Percentiles rank a stretch among this genome's conserved stretches.
Evolutionary conservation across 1,140 invertebrate species (phyloP).

Genomic region (Popillia japonica): DNA sequence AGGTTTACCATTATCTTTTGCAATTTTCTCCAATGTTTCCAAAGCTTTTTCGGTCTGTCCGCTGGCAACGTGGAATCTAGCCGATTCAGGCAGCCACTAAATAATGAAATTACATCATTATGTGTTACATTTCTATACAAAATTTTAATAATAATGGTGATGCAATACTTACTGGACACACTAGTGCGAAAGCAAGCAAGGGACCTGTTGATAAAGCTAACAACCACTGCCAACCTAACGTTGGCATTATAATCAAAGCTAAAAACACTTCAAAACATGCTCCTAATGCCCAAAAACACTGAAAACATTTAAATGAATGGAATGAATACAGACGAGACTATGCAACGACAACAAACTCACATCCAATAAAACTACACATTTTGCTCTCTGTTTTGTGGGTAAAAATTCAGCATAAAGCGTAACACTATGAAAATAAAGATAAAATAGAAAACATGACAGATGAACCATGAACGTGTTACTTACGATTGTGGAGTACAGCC

Average conservation of each 20-base stretch:
- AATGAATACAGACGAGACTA: slow-evolving; percentile 1
- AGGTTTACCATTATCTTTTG: slow-evolving; percentile 87
- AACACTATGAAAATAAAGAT: slow-evolving; percentile 71
- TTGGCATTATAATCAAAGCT: slow-evolving; percentile 91
- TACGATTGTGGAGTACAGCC: slow-evolving; percentile 97
- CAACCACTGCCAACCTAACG: slow-evolving; percentile 90
- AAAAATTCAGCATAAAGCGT: slow-evolving; percentile 85
- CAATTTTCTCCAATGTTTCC: slow-evolving; percentile 84
- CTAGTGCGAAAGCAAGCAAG: slow-evolving; percentile 81
- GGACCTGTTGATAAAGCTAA: slow-evolving; percentile 88
- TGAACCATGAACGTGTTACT: slow-evolving; percentile 63
- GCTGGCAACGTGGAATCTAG: slow-evolving; percentile 84
- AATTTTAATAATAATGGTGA: no score
- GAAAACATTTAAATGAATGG: slow-evolving; percentile 51
- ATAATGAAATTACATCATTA: no score
- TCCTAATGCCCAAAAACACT: slow-evolving; percentile 97
- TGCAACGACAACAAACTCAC: slow-evolving; percentile 66
- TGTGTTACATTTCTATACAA: no score
- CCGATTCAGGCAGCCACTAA: slow-evolving; percentile 92
- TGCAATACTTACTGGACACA: slow-evolving; percentile 73
- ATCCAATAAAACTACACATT: no score
- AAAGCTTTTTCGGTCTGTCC: slow-evolving; percentile 88
- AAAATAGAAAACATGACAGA: slow-evolving; percentile 33
- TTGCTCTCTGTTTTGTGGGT: no score
- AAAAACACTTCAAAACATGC: slow-evolving; percentile 92